Percentiles rank a stretch among this genome's conserved stretches.
Conservation (phyloP, 2,113 vertebrate genomes). For the Ictidomys tridecemlineatus region DNA sequence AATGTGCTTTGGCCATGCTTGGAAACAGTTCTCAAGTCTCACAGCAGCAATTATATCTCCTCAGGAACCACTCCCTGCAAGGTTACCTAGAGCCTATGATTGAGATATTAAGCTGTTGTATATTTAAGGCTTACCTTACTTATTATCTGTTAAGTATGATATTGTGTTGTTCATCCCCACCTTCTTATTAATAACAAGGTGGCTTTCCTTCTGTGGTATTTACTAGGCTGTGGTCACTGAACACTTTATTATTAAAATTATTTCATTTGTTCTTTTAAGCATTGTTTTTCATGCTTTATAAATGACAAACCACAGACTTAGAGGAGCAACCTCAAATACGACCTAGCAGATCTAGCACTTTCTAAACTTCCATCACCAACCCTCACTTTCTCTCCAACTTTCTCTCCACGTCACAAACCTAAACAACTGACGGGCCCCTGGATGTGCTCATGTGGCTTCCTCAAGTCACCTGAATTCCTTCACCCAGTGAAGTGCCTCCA, state of each 20-base stretch:
- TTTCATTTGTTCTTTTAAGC: background rate
- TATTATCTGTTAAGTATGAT: background rate
- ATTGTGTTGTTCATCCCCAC: background rate
- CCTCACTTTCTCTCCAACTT: background rate
- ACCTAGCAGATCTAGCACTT: background rate
- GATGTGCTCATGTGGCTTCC: background rate
- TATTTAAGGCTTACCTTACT: constrained; percentile 17
- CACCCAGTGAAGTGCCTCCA: background rate
- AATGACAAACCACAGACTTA: background rate
- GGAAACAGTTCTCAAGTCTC: background rate
- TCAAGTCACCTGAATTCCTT: background rate
- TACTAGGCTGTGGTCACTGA: background rate
- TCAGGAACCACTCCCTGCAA: constrained; percentile 27
- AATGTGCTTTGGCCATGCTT: background rate
- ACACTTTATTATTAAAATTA: background rate
- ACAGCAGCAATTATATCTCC: background rate
- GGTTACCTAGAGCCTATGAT: background rate
- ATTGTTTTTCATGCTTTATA: background rate
- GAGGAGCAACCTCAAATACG: background rate
- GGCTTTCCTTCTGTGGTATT: constrained; percentile 27
- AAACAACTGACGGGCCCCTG: background rate
- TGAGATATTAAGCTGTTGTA: background rate
- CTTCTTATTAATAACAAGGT: background rate
- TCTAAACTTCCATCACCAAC: background rate
- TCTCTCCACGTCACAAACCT: background rate